phyloP scores from a whole-genome alignment of 1,140 invertebrate species.

The Danaus plexippus region DNA sequence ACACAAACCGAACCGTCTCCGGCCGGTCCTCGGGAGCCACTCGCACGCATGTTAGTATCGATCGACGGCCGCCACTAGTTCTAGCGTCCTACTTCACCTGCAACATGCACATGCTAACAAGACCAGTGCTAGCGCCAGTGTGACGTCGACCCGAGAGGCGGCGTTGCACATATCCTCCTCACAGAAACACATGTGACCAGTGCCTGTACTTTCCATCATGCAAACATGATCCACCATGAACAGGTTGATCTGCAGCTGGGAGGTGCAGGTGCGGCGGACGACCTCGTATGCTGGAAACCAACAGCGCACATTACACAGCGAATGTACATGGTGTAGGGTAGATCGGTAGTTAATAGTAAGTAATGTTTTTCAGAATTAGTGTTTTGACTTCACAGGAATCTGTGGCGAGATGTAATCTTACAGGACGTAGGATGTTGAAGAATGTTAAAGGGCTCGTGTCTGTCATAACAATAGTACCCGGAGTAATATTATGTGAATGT shows the following conservation, averaged over 20 bases:
- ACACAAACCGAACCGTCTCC: conserved; percentile 2
- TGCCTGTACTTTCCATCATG: conserved; percentile 97
- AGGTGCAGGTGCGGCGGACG: conserved; percentile 90
- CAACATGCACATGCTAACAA: conserved; percentile 59
- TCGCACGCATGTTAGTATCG: conserved; percentile 23
- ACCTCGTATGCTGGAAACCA: conserved; percentile 85
- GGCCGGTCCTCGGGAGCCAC: background rate
- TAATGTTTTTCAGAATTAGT: background rate
- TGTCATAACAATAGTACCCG: too few species aligned
- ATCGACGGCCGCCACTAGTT: conserved; percentile 24
- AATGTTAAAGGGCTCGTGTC: too few species aligned
- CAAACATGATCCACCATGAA: conserved; percentile 99
- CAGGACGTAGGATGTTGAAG: too few species aligned
- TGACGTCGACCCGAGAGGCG: conserved; percentile 31
- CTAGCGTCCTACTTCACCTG: conserved; percentile 59
- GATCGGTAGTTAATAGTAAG: background rate
- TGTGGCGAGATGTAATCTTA: too few species aligned
- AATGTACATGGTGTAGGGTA: too few species aligned
- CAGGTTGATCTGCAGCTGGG: conserved; percentile 93
- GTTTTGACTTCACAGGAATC: too few species aligned
- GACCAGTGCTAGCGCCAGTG: conserved; percentile 35
- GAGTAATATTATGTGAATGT: too few species aligned
- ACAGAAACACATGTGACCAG: conserved; percentile 98
- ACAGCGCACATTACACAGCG: too few species aligned
- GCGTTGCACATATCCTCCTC: conserved; percentile 95